Evolutionary conservation across 2,797 vertebrate genomes (phyloP).

Genomic region (Pipistrellus nathusii): DNA sequence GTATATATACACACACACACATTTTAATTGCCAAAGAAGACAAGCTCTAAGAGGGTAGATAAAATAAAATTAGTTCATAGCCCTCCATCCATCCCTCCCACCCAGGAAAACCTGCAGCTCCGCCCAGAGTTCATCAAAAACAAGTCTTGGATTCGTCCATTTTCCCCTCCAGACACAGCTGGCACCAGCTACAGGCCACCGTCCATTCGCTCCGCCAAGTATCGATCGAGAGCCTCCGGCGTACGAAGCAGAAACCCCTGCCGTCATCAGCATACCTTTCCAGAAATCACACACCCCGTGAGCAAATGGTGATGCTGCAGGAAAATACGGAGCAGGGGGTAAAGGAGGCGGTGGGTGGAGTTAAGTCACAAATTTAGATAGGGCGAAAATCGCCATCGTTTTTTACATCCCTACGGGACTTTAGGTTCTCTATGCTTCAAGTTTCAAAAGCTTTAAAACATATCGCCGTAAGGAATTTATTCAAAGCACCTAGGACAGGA

Average conservation of each 20-base stretch:
- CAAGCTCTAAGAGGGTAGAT: conserved; percentile 36
- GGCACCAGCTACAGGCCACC: neutral
- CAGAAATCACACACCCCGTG: neutral
- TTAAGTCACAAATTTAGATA: neutral
- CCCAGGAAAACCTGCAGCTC: neutral
- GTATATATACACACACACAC: too few relatives aligned
- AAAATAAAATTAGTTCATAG: conserved; percentile 12
- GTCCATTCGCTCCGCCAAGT: neutral
- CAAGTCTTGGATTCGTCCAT: neutral
- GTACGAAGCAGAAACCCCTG: neutral
- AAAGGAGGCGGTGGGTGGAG: accelerated
- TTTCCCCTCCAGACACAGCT: neutral
- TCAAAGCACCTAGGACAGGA: neutral
- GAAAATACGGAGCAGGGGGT: accelerated
- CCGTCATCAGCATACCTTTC: neutral
- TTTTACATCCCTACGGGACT: neutral
- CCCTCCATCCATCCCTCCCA: neutral
- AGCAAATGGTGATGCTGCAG: neutral
- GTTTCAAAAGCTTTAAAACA: neutral
- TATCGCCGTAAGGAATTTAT: neutral
- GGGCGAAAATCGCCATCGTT: neutral
- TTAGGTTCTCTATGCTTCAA: neutral
- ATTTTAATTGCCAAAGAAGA: conserved; percentile 77
- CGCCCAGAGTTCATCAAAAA: neutral
- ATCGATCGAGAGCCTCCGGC: neutral